Conservation (phyloP, 1,140 invertebrate species). For the Drosophila mojavensis region DNA sequence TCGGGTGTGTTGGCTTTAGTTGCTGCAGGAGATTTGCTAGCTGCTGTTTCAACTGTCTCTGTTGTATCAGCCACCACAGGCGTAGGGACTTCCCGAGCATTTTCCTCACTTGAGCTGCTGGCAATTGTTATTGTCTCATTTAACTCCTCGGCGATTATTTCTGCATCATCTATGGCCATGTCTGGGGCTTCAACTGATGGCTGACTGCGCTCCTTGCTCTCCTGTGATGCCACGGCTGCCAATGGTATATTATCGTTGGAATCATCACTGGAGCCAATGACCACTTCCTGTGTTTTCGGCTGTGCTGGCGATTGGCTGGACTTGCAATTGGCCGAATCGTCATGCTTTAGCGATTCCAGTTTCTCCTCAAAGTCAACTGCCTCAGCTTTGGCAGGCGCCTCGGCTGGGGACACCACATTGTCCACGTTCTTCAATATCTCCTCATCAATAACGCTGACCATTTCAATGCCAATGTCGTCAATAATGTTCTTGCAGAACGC, state of each 20-base stretch:
- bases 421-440: conserved; percentile 72
- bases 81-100: conserved; percentile 15
- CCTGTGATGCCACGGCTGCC: conserved; percentile 63
- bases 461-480: conserved; percentile 78
- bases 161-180: conserved; percentile 30
- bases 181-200: conserved; percentile 19
- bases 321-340: conserved; percentile 32
- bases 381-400: conserved; percentile 37
- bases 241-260: conserved; percentile 74
- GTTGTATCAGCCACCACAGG: not conserved
- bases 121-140: conserved; percentile 60
- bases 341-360: conserved; percentile 53
- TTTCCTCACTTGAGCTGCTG: conserved; percentile 68
- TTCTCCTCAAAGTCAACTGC: conserved; percentile 66
- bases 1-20: not conserved
- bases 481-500: conserved; percentile 76
- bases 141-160: conserved; percentile 54
- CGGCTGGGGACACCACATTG: conserved; percentile 45
- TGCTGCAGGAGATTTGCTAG: not conserved
- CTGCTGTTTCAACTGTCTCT: conserved; percentile 16
- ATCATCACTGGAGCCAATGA: conserved; percentile 74
- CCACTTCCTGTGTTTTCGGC: conserved; percentile 54
- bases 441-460: conserved; percentile 72
- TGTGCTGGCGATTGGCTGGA: conserved; percentile 14
- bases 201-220: conserved; percentile 54